These are phyloP conservation scores for Cygnus olor DNA, from an alignment of 2,797 vertebrate genomes.

Conservation along the genomic window DNA sequence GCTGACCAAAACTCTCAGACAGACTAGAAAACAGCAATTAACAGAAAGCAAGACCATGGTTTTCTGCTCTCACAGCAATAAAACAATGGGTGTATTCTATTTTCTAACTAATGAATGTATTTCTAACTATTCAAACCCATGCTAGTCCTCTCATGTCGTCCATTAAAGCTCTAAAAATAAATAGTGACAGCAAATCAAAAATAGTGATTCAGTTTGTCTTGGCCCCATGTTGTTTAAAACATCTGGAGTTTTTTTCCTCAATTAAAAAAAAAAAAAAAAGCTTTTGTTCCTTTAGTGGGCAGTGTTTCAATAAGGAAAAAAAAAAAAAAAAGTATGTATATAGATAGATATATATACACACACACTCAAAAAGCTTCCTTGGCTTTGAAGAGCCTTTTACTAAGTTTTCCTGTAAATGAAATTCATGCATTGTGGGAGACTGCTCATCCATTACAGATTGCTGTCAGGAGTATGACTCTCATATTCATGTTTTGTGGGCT, in stretches of 20 bases:
- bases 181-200: too few relatives aligned
- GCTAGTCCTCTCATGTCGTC: not conserved
- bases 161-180: accelerated
- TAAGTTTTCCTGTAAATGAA: not conserved
- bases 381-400: not conserved
- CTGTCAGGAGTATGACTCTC: not conserved
- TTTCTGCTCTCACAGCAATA: not conserved
- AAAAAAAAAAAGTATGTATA: too few relatives aligned
- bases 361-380: not conserved
- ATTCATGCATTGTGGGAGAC: not conserved
- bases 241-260: not conserved
- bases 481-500: not conserved
- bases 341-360: too few relatives aligned
- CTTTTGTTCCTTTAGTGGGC: not conserved
- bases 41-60: not conserved
- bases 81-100: not conserved
- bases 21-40: not conserved
- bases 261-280: not conserved
- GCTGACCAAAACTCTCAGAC: not conserved
- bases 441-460: not conserved
- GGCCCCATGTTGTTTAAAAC: not conserved
- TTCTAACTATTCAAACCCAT: not conserved
- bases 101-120: not conserved
- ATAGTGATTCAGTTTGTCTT: not conserved
- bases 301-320: not conserved